phyloP scores from a whole-genome alignment of 2,113 vertebrate species.

The Brachypteracias leptosomus region DNA sequence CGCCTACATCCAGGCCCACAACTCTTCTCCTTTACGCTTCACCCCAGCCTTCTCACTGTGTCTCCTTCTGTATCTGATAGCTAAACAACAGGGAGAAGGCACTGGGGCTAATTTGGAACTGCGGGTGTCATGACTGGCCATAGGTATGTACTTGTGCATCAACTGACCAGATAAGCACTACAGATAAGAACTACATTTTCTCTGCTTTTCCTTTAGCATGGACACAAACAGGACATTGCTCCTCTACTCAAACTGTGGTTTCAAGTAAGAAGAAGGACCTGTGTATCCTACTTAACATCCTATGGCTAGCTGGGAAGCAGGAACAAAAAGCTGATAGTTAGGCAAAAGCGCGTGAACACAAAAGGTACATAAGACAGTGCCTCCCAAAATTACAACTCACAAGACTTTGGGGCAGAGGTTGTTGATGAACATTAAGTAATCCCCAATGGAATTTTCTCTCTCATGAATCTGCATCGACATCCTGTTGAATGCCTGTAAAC shows the following conservation, averaged over 20 bases:
- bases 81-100: not conserved
- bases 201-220: not conserved
- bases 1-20: not conserved
- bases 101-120: not conserved
- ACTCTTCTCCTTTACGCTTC: not conserved
- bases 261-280: not conserved
- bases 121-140: not conserved
- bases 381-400: not conserved
- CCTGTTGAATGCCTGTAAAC: not conserved
- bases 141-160: fast-evolving
- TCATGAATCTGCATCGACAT: not conserved
- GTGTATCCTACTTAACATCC: not conserved
- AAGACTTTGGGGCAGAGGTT: not conserved
- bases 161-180: not conserved
- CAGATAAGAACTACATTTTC: not conserved
- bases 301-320: fast-evolving
- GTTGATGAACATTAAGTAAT: not conserved
- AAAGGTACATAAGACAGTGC: not conserved
- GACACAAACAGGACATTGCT: not conserved
- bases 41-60: not conserved
- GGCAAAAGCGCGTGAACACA: not conserved
- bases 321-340: not conserved
- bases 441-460: not conserved
- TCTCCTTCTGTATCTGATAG: not conserved
- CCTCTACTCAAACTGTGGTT: not conserved